Conservation (phyloP, 2,888 invertebrate species). For the Neoscelio sp. region DNA sequence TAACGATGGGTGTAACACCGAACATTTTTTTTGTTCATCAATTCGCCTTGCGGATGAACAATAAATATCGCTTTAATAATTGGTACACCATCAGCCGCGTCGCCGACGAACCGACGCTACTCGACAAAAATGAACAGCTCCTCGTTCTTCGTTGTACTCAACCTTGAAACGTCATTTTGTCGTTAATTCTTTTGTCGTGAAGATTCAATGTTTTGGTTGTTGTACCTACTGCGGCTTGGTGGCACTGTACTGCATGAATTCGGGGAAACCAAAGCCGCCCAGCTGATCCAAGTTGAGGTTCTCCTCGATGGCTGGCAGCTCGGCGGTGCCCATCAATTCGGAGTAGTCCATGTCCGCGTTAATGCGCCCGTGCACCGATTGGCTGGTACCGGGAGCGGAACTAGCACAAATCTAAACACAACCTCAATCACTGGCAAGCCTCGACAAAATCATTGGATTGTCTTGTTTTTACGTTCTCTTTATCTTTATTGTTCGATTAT, state of each 20-base stretch:
- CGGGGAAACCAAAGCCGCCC: conserved; percentile 78
- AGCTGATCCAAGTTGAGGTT: conserved; percentile 81
- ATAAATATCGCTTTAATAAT: no score
- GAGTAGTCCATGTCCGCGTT: conserved; percentile 81
- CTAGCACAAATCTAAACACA: conserved; percentile 82
- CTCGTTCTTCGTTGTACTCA: conserved; percentile 1
- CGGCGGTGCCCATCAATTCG: conserved; percentile 78
- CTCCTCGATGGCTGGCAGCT: conserved; percentile 80
- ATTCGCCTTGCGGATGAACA: no score
- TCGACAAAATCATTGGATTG: conserved; percentile 60
- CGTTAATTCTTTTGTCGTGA: no score
- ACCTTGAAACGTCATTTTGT: no score
- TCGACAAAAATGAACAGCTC: neutral
- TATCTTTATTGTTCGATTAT: no score
- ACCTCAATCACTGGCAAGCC: conserved; percentile 83
- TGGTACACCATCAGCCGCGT: no score
- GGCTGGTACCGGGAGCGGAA: conserved; percentile 82
- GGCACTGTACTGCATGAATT: conserved; percentile 80
- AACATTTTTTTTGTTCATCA: no score
- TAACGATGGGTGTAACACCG: no score
- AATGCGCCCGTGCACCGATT: conserved; percentile 78
- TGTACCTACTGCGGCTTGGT: conserved; percentile 80
- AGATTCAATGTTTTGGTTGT: no score
- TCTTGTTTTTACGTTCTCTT: conserved; percentile 20
- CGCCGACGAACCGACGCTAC: no score